Evolutionary conservation across 2,888 invertebrate species (phyloP), one percentile per base, ranked within the genome.

Genomic region (Dusona sp.): DNA sequence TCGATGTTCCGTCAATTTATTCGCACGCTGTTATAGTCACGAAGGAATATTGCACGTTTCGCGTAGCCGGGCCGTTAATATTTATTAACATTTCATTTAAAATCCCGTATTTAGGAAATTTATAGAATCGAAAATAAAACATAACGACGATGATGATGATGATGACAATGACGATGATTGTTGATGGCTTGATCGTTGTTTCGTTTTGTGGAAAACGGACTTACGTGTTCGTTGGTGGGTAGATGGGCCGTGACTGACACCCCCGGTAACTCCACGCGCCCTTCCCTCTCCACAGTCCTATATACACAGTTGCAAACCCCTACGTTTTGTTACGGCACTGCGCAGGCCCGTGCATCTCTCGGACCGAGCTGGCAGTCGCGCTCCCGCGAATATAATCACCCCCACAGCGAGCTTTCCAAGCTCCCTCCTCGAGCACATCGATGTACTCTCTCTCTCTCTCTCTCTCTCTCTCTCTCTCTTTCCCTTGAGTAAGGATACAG

Each of bases 161-260:
- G 64, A 77, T 74, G 54, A 78, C 51, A 54, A 79, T 74, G 82
- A 75, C 51, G 75, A 72, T 83, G 83, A 79, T 86, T 73, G 75
- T 82, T 84, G 81, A 51, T 86, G 74, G 83, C 65, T 83, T 74
- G 86, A 85, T 82, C 86, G 74, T 85, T 48, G 74, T 77, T 84
- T 77, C 70, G 51, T 68, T 82, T 77, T 75, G 80, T 83, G 83
- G 80, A 81, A 54, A 88, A 88, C 89, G 87, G 89, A 94, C 94
- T 94, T 94, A 94, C 94, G 93, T 94, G 93, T 90, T 93, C 91
- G 91, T 90, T 92, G 93, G 90, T 92, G 92, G 92, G 92, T 93
- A 91, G 94, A 92, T 93, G 91, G 93, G 92, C 93, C 93, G 93
- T 93, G 94, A 94, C 94, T 94, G 93, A 92, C 93, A 93, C 91